These are phyloP conservation scores for Smittia sp. DNA, from an alignment of 2,888 invertebrate species.

Conservation along the genomic window DNA sequence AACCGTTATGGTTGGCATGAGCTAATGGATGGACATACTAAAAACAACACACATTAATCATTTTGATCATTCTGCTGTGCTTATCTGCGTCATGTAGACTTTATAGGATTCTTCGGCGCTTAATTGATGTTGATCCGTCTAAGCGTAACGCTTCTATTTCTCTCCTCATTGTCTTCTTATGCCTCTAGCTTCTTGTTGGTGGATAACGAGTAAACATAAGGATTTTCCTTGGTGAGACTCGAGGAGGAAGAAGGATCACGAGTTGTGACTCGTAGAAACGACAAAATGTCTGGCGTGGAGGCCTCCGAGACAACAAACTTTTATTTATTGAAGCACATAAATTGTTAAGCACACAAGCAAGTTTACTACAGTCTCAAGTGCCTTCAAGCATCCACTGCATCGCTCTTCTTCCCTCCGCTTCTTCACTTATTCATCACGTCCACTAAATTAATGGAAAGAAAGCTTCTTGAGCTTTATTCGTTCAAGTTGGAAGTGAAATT, in stretches of 20 bases:
- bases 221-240: no score
- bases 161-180: no score
- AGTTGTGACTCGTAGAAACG: no score
- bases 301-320: background rate
- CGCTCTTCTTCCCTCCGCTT: background rate
- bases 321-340: constrained; percentile 12
- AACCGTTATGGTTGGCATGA: constrained; percentile 4
- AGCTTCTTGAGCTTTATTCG: constrained; percentile 24
- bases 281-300: background rate
- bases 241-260: no score
- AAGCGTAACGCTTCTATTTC: no score
- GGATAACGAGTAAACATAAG: no score
- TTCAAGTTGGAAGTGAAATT: background rate
- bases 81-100: constrained; percentile 32
- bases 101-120: constrained; percentile 31
- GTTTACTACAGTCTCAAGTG: constrained; percentile 22
- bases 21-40: constrained; percentile 36
- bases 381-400: constrained; percentile 22
- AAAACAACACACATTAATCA: constrained; percentile 32
- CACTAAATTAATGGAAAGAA: constrained; percentile 40
- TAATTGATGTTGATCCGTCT: constrained; percentile 34
- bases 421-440: constrained; percentile 34
- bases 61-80: constrained; percentile 12
- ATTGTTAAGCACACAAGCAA: constrained; percentile 34
- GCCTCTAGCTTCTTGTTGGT: no score